Evolutionary conservation across 2,888 invertebrate species (phyloP).

Genomic region (Saturnia japonica): DNA sequence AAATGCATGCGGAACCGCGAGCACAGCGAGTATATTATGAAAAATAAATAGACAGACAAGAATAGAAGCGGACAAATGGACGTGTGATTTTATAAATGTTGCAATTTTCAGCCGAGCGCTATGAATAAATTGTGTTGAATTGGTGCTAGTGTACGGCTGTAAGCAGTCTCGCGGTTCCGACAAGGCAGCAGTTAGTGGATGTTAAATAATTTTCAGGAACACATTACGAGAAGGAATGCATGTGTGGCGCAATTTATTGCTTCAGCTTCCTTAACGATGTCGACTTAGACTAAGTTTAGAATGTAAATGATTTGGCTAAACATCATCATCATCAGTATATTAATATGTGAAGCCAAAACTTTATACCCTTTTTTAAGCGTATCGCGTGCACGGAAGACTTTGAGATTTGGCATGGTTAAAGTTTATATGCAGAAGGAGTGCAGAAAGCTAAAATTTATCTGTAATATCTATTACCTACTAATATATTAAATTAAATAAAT

Average conservation of each 20-base stretch:
- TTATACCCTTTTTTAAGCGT: no score
- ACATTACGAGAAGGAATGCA: constrained; percentile 19
- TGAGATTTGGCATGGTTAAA: no score
- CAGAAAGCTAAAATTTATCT: no score
- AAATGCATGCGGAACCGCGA: no score
- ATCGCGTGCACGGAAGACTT: no score
- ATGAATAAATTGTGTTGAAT: background rate
- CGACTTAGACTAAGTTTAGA: constrained; percentile 10
- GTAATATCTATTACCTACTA: no score
- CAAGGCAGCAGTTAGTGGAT: constrained; percentile 6
- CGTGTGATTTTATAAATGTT: background rate
- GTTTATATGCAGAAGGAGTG: no score
- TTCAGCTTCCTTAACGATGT: constrained; percentile 17
- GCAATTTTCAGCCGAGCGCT: background rate
- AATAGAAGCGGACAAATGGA: background rate
- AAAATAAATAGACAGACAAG: background rate
- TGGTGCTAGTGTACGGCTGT: background rate
- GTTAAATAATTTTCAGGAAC: constrained; percentile 15
- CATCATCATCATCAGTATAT: no score
- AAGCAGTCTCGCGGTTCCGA: background rate
- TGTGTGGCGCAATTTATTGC: constrained; percentile 19
- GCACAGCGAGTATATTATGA: no score
- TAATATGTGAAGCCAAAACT: no score
- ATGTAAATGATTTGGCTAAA: background rate
- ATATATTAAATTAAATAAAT: no score